Conservation (phyloP, 2,113 vertebrate species). For the Isurus oxyrinchus region DNA sequence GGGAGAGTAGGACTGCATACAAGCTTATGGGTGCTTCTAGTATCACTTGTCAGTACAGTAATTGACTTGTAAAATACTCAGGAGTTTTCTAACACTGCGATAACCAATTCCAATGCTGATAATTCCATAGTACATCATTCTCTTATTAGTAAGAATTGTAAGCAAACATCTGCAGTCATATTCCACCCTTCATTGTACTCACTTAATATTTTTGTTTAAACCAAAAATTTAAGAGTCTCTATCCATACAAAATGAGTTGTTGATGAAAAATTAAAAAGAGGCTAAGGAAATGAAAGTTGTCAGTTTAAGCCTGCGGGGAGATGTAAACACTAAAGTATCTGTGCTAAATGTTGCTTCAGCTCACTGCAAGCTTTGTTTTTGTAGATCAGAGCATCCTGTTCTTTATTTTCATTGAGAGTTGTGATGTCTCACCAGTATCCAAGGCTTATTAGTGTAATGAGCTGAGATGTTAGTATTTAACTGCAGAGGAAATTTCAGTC, state of each 20-base stretch:
- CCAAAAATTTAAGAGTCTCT: neutral
- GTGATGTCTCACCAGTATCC: neutral
- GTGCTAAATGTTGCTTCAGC: neutral
- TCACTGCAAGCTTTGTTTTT: neutral
- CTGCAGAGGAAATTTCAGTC: neutral
- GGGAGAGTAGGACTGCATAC: neutral
- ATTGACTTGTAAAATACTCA: neutral
- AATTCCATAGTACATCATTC: neutral
- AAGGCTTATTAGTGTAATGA: conserved; percentile 3
- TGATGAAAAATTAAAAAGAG: neutral
- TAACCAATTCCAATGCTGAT: neutral
- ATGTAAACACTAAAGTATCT: neutral
- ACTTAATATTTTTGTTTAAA: neutral
- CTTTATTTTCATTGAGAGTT: neutral
- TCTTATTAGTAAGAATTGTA: neutral
- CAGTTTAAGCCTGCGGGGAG: neutral
- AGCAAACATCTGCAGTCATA: neutral
- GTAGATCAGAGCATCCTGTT: neutral
- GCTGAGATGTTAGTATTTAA: neutral
- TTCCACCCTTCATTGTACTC: neutral
- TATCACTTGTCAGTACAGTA: neutral
- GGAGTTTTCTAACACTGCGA: neutral
- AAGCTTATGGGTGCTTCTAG: neutral
- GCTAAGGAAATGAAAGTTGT: neutral
- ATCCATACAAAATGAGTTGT: neutral